Conservation (phyloP, 2,888 invertebrate species). For the Cantharis nigra region DNA sequence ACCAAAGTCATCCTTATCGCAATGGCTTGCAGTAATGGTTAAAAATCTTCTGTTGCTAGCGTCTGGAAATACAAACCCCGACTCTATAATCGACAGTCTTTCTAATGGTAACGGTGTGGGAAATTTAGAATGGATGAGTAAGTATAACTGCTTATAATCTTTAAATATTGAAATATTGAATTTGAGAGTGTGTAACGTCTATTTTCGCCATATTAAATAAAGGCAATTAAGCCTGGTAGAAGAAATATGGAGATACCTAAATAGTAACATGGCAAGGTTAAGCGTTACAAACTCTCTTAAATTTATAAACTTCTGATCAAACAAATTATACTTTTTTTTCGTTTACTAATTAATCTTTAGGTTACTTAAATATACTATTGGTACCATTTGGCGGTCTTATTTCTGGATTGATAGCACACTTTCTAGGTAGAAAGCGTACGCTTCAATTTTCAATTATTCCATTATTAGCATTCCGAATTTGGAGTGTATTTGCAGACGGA, state of each 20-base stretch:
- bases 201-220: background rate
- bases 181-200: background rate
- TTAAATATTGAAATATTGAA: background rate
- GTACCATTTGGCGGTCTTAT: background rate
- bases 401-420: background rate
- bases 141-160: background rate
- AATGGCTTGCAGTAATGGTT: background rate
- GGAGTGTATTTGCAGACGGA: background rate
- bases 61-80: background rate
- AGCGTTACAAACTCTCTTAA: background rate
- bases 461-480: background rate
- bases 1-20: background rate
- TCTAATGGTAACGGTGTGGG: background rate
- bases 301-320: background rate
- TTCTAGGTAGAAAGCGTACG: background rate
- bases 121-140: background rate
- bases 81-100: background rate
- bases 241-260: too few species aligned
- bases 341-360: background rate
- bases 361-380: background rate
- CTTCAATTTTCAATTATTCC: background rate
- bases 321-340: background rate
- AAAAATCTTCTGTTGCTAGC: background rate
- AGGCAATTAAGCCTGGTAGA: too few species aligned
- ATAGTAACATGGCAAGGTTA: too few species aligned